Evolutionary conservation across 37 sponge, comb jelly and placozoan genomes (phyloP), one percentile per base, ranked within the genome.

Genomic region (Chondrosia reniformis): DNA sequence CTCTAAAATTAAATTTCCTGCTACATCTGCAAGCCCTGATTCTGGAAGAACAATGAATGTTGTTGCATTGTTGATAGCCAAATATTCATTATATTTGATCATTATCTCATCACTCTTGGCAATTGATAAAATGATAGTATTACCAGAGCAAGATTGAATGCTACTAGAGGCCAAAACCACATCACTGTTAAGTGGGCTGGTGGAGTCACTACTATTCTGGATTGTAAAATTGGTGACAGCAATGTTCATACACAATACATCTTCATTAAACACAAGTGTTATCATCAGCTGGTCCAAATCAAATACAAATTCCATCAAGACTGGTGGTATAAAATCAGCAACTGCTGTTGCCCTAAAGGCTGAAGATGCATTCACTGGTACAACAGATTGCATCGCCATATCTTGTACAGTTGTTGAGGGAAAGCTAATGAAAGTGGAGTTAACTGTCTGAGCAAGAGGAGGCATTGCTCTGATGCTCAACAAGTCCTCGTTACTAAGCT

Each of bases 271-370:
- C 13, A 86, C 88, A 8, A 95, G 83, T n/a, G 79, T n/a, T n/a
- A 95, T 46, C 28, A 75, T 31, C 1, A 75, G 81, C 3, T 63
- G 62, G 55, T 90, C 77, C 6, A 92, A 79, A 42, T 95, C 93
- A 30, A 95, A 81, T 0, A 75, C 59, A 55, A 83, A 92, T 22
- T 12, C 17, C 17, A 39, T 43, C 31, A 95, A 78, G 32, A 58
- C 31, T 52, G 96, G 96, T 62, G 89, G 79, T 2, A 92, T 84
- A 25, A 88, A 80, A 39, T 95, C 96, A 31, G 93, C 89, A 44
- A 63, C 79, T 21, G 84, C 56, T 15, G 39, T 32, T 28, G 55
- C 52, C 27, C 86, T 85, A 17, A 45, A 45, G 25, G 83, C 88
- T 31, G 46, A 40, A 49, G 72, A 40, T 32, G 54, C n/a, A 34